Evolutionary conservation across 1,140 invertebrate genomes (phyloP), one percentile per base, ranked within the genome.

Genomic region (Spodoptera litura): DNA sequence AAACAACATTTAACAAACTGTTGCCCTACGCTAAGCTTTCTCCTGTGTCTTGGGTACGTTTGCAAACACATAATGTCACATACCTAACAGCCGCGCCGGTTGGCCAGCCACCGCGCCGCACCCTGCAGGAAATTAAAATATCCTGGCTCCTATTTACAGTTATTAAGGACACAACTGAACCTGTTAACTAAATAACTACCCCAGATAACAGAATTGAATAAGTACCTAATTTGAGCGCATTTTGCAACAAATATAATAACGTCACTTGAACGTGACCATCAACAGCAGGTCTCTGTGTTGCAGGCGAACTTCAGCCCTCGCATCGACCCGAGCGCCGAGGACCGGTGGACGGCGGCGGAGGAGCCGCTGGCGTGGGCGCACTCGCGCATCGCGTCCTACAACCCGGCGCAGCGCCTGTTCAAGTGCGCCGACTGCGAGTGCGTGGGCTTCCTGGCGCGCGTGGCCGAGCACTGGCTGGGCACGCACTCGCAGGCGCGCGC

Each of bases 401-500:
- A 97, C 92, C 96, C 96, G 2, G 95, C 95, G 44, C 96, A 97
- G 88, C 96, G 97, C 73, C 94, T 97, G 55, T 97, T 97, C 93
- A 96, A 96, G 83, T 97, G 97, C 91, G 95, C 96, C 6, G 96
- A 97, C 83, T 97, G 97, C 87, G 97, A 98, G 83, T 97, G 97
- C 87, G 96, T 97, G 59, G 97, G 96, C 4, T 97, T 97, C 80
- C 95, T 97, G 31, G 96, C 97, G 12, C 95, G 97, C 74, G 96
- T 98, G 4, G 97, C 97, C 0, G 97, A 98, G 86, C 97, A 98
- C 89, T 98, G 97, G 96, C 95, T 98, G 38, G 97, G 97, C 49
- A 96, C 97, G 8, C 97, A 98, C 90, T 97, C 97, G 13, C 96
- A 85, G 91, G 93, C 97, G 38, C 95, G 96, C 77, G 96, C 97